Base-by-base conservation (phyloP, 2,797 vertebrate genomes). In the Oreonectes daqikongensis region DNA sequence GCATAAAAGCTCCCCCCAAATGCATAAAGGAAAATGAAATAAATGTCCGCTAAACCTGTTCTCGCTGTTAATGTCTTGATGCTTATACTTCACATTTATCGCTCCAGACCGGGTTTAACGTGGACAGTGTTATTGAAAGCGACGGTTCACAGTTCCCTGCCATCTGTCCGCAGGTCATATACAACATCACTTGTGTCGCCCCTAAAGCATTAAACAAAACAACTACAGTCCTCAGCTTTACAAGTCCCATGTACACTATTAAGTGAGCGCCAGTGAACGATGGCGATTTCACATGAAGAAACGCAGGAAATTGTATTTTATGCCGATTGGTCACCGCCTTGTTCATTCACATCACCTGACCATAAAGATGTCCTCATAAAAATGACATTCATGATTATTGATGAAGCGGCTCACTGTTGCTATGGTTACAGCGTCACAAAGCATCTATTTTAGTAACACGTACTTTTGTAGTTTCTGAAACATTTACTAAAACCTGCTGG, bases 161-260 rank as follows among this genome's bases (percentile, higher is more conserved):
- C 22, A 17, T 77, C 30, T 48, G 30, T 65, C 32, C 48, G 26
- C 15, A 59, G 50, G 50, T 76, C 81, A 79, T 59, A 68, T 72
- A 74, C 7, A 6, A 20, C 63, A 44, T 64, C 75, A 57, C 38
- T 63, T 77, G 63, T 65, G 69, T 73, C 22, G 11, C 69, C 67
- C 42, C 40, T 65, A 72, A 79, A 42, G 18, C 59, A 69, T 60
- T 7, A 53, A 18, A 77, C 67, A 59, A 42, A 80, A 75, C 75
- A 44, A 48, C 72, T 61, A 76, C 64, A 80, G 64, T 78, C 73
- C 68, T 72, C 8, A 28, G 55, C 28, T 67, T 84, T 80, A 82
- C 68, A 32, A 77, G 64, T 80, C 83, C 80, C 78, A 61, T 4
- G 66, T 42, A 73, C 26, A 44, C 65, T 32, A 42, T 82, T 53